Evolutionary conservation across 2,888 invertebrate genomes (phyloP).

Genomic region (Acanthacorydalis orientalis): DNA sequence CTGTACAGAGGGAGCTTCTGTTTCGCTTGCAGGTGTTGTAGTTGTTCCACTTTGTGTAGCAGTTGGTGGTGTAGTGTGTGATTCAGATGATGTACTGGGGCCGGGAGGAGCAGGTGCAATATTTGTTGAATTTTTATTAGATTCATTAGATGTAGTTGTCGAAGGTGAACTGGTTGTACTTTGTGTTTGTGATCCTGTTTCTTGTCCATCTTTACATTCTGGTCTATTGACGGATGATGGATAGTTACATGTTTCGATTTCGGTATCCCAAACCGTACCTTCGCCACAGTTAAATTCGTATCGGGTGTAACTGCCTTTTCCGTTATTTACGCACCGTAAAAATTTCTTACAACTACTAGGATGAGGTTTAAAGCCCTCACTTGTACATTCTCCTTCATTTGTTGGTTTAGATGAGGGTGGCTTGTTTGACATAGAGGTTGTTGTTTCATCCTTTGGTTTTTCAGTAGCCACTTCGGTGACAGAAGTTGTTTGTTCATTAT

Average conservation of each 20-base stretch:
- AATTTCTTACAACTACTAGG: conserved; percentile 38
- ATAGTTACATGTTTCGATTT: conserved; percentile 36
- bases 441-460: not conserved
- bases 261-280: conserved; percentile 39
- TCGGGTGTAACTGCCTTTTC: conserved; percentile 25
- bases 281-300: conserved; percentile 36
- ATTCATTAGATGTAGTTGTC: not conserved
- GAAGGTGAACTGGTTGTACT: conserved; percentile 4
- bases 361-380: conserved; percentile 45
- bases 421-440: not conserved
- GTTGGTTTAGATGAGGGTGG: conserved; percentile 4
- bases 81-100: conserved; percentile 4
- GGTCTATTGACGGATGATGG: conserved; percentile 22
- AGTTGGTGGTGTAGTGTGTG: not conserved
- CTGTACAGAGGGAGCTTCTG: not conserved
- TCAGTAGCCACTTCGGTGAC: not conserved
- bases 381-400: conserved; percentile 24
- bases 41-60: conserved; percentile 1
- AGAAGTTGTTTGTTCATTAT: not conserved
- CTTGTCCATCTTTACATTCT: conserved; percentile 10
- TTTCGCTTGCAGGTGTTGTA: conserved; percentile 1
- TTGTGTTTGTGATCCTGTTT: not conserved
- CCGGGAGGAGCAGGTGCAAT: conserved; percentile 6
- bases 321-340: conserved; percentile 33
- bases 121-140: conserved; percentile 3